These are phyloP conservation scores for Lepeophtheirus salmonis DNA, from an alignment of 1,140 invertebrate species.

Conservation along the genomic window DNA sequence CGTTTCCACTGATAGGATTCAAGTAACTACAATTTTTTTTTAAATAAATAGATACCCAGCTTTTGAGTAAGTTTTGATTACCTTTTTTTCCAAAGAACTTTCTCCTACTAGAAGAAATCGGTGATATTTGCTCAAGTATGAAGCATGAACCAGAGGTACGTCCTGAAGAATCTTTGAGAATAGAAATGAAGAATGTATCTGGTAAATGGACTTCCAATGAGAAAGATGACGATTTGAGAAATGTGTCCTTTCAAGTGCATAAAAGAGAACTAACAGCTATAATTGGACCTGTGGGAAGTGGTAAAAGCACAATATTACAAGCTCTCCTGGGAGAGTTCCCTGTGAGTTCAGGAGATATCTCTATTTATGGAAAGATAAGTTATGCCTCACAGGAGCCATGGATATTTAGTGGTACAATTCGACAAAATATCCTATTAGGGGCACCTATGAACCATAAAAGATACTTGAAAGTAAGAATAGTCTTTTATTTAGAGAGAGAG, in stretches of 20 bases:
- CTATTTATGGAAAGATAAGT: slow-evolving; percentile 53
- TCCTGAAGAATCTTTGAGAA: background rate
- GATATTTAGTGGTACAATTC: slow-evolving; percentile 41
- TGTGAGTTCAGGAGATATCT: slow-evolving; percentile 40
- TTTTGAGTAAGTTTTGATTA: background rate
- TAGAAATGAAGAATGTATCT: background rate
- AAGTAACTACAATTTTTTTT: slow-evolving; percentile 25
- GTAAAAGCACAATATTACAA: slow-evolving; percentile 62
- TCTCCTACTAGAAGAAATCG: background rate
- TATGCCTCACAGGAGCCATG: slow-evolving; percentile 85
- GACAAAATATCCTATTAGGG: slow-evolving; percentile 76
- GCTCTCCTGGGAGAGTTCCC: slow-evolving; percentile 59
- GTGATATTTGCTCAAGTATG: background rate
- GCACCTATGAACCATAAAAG: slow-evolving; percentile 43
- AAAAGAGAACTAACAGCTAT: slow-evolving; percentile 40
- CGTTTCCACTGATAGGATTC: slow-evolving; percentile 27
- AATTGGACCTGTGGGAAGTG: slow-evolving; percentile 54
- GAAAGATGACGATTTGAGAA: slow-evolving; percentile 19
- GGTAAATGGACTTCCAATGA: background rate
- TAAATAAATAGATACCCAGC: background rate
- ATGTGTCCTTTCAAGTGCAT: slow-evolving; percentile 22
- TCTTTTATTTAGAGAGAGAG: background rate
- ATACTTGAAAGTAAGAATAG: slow-evolving; percentile 39
- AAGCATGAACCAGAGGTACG: background rate
- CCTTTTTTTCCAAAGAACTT: background rate